These are phyloP conservation scores for Diplazon laetatorius DNA, from an alignment of 2,888 invertebrate genomes.

Conservation along the genomic window DNA sequence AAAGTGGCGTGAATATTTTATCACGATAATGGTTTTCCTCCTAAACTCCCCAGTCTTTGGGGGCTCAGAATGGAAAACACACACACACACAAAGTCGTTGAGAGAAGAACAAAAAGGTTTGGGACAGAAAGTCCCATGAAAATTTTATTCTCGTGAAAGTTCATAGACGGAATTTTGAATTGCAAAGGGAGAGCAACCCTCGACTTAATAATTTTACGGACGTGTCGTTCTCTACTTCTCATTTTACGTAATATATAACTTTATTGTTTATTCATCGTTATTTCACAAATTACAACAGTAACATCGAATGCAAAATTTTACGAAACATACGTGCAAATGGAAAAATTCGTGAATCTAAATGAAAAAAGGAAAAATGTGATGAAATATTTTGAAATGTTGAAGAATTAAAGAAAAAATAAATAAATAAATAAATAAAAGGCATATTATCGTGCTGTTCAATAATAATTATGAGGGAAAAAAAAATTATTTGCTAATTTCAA, in stretches of 20 bases:
- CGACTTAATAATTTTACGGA: neutral
- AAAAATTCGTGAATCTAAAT: conserved; percentile 32
- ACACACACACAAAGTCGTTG: too few relatives aligned
- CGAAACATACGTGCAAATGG: conserved; percentile 28
- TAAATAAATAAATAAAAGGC: conserved; percentile 39
- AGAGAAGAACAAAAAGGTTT: too few relatives aligned
- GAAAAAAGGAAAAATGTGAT: neutral
- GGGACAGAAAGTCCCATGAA: too few relatives aligned
- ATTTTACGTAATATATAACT: neutral
- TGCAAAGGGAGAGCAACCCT: neutral
- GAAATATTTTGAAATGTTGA: conserved; percentile 5
- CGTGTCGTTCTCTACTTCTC: conserved; percentile 20
- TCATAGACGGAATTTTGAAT: conserved; percentile 5
- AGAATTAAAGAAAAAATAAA: conserved; percentile 28
- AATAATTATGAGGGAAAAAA: too few relatives aligned
- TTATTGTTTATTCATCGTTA: neutral
- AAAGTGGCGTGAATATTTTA: conserved; percentile 41
- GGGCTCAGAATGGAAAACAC: too few relatives aligned
- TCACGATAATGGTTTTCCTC: conserved; percentile 8
- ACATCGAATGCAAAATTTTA: neutral
- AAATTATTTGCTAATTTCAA: too few relatives aligned
- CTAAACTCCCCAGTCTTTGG: too few relatives aligned
- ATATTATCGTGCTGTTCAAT: too few relatives aligned
- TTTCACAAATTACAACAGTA: conserved; percentile 5
- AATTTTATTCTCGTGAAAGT: too few relatives aligned